These are phyloP conservation scores for Alligator mississippiensis DNA, from an alignment of 2,113 vertebrate genomes.

Conservation along the genomic window DNA sequence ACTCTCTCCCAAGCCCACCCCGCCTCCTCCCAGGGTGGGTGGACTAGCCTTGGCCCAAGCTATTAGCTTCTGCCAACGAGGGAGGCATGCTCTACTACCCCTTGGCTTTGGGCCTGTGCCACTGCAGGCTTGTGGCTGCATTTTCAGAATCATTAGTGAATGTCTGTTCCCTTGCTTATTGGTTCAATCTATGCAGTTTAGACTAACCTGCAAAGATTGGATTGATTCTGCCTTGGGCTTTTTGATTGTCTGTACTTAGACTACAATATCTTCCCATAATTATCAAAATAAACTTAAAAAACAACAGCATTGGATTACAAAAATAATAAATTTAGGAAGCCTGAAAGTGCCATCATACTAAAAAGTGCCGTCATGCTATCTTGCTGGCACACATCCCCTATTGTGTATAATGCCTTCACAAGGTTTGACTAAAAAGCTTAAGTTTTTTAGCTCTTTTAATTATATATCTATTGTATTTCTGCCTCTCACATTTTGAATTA, in stretches of 20 bases:
- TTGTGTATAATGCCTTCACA: constrained; percentile 64
- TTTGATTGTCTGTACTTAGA: no score
- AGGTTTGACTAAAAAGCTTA: constrained; percentile 60
- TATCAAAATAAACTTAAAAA: constrained; percentile 61
- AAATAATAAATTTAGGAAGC: constrained; percentile 60
- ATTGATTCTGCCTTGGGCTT: no score
- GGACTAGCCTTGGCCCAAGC: no score
- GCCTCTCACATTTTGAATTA: constrained; percentile 47
- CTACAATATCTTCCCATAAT: not conserved
- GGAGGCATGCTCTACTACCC: no score
- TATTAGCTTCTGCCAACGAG: no score
- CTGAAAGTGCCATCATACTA: not conserved
- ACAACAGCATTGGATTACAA: constrained; percentile 56
- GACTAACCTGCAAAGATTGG: no score
- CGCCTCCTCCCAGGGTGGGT: no score
- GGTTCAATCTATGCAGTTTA: no score
- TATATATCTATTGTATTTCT: constrained; percentile 52
- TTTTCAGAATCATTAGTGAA: no score
- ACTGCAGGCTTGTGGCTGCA: no score
- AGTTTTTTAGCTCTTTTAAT: constrained; percentile 57
- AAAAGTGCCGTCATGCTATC: not conserved
- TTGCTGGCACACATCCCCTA: constrained; percentile 20
- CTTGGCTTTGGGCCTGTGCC: no score
- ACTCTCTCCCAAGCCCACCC: no score
- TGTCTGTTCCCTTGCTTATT: not conserved